Base-by-base conservation (phyloP, 2,888 invertebrate species). In the Spodoptera littoralis region DNA sequence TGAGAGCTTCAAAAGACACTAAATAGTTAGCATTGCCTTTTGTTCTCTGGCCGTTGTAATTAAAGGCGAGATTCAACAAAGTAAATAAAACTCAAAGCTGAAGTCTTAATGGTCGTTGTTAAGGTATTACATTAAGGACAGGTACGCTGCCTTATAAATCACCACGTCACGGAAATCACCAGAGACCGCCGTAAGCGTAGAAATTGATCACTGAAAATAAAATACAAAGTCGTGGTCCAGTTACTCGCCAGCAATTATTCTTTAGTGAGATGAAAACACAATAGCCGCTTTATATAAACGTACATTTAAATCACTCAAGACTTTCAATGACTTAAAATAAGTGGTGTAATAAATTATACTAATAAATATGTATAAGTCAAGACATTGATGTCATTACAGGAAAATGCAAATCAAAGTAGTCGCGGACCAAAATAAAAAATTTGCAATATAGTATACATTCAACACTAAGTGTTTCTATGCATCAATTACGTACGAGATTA, bases 321-420 rank as follows among this genome's bases (percentile, higher is more conserved):
- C 84, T 87, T 85, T 88, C 84, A 88, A 88, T 89, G 85, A 84
- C 85, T 87, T 83, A 85, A 88, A 88, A 87, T 88, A 87, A 92
- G 88, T 86, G 82, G 83, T 78, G 61, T 81, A 84, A 92, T 92
- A 92, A 92, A 92, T 93, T 87, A 92, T 83, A 81, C 81, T 89
- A 82, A 91, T 92, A 90, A 91, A 92, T 92, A 92, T 92, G 84
- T 91, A 91, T 91, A 84, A 87, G 84, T 70, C 76, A 63, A 80
- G 74, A 84, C 84, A 87, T 86, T 88, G 87, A 88, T 88, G 86
- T 87, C 86, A 84, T 88, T 88, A 87, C 84, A 88, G 83, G 90
- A 89, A 91, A 89, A 90, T 90, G 87, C 85, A 84, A 90, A 90
- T 90, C 68, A 70, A 84, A 85, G 83, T 86, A 82, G 77, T 65